phyloP scores from a whole-genome alignment of 2,797 vertebrate genomes.

The Manis pentadactyla region DNA sequence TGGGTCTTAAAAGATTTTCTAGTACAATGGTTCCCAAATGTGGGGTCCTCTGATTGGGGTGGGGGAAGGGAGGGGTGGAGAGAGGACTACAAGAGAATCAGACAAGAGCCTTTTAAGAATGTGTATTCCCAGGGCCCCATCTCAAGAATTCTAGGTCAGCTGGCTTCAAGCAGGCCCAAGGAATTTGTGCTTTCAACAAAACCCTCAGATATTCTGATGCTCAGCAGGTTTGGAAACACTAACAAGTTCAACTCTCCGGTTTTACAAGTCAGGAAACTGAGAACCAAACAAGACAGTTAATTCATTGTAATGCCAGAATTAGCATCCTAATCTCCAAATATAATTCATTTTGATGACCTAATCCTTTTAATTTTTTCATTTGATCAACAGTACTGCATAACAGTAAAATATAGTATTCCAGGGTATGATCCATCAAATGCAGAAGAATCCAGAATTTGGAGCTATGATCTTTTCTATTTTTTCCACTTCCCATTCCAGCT shows the following conservation, averaged over 20 bases:
- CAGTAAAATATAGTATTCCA: neutral
- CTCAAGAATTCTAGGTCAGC: neutral
- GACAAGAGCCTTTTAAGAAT: neutral
- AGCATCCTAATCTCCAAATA: neutral
- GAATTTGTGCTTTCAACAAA: neutral
- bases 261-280: neutral
- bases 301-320: neutral
- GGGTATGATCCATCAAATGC: neutral
- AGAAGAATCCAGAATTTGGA: neutral
- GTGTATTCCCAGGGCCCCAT: neutral
- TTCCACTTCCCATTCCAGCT: neutral
- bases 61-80: neutral
- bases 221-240: neutral
- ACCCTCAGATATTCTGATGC: neutral
- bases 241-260: neutral
- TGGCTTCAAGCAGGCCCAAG: neutral
- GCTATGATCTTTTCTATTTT: neutral
- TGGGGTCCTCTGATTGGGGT: neutral
- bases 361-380: conserved; percentile 17
- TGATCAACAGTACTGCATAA: neutral
- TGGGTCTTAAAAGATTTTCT: conserved; percentile 41
- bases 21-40: neutral
- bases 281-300: neutral
- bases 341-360: conserved; percentile 43
- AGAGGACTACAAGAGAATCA: neutral